Evolutionary conservation across 2,113 vertebrate genomes (phyloP).

Genomic region (Lamprologus lemairii): DNA sequence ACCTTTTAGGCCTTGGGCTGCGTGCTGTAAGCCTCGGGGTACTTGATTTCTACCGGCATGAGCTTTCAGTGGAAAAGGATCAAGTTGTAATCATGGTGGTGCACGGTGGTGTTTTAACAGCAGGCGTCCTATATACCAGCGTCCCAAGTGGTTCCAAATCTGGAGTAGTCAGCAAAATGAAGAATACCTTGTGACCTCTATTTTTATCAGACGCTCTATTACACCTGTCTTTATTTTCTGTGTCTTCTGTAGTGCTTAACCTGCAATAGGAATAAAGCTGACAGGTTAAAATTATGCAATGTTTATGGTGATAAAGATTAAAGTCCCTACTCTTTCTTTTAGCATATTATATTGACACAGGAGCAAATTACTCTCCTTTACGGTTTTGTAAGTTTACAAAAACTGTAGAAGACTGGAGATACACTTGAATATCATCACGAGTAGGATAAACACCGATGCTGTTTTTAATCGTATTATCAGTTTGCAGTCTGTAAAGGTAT

Average conservation of each 20-base stretch:
- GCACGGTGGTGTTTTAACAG: constrained; percentile 61
- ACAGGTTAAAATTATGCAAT: constrained; percentile 1
- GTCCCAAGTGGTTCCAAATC: constrained; percentile 65
- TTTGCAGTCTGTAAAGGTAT: not conserved
- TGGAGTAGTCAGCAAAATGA: constrained; percentile 68
- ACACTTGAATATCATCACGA: not conserved
- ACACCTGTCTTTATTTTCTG: not conserved
- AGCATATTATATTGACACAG: not conserved
- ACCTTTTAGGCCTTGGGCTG: constrained; percentile 69
- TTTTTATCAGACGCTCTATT: constrained; percentile 64
- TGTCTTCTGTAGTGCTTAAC: constrained; percentile 14
- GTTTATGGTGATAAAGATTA: not conserved
- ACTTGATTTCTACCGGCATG: constrained; percentile 56
- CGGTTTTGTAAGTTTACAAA: not conserved
- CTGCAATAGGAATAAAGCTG: constrained; percentile 16
- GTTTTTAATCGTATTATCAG: not conserved
- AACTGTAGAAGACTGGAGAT: not conserved
- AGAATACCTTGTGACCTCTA: constrained; percentile 65
- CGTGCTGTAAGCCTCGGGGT: constrained; percentile 66
- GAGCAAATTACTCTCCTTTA: not conserved
- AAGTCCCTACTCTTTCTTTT: not conserved
- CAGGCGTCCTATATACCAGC: constrained; percentile 65
- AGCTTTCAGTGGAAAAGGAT: constrained; percentile 60
- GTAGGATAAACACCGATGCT: not conserved
- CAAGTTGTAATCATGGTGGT: constrained; percentile 64